Base-by-base conservation (phyloP, 2,797 vertebrate species). In the Limosa lapponica region DNA sequence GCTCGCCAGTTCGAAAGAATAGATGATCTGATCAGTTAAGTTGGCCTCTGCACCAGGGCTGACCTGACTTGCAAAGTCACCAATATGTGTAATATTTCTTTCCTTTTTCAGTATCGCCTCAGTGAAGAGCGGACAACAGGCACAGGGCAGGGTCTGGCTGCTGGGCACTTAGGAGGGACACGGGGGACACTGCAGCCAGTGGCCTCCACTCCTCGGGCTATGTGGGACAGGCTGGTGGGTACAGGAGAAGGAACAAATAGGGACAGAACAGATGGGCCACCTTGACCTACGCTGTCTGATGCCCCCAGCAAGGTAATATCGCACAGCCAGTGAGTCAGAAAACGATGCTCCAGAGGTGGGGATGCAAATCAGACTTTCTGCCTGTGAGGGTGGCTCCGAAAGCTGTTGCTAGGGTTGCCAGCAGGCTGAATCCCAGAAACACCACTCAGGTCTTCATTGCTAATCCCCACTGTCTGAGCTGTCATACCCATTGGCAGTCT, bases 331-430 rank as follows among this genome's bases (percentile, higher is more conserved):
- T 8, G 52, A 86, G 48, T 36, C 57, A 91, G 48, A 79, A 87
- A 28, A 73, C 0, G 0, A 44, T 52, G 41, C 32, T 85, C 25
- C 34, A 46, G 66, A 62, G 43, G 12, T 1, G 0, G 16, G 34
- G 67, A 49, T 24, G 20, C 0, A 0, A 87, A 70, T 54, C 58
- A 73, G 71, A 30, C 39, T 58, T 87, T 75, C 57, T 43, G 67
- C 12, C 49, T 30, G 9, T 17, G 22, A 78, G 8, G 5, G 17
- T 52, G 22, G 12, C 10, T 51, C 61, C 2, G 5, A 87, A 73
- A 90, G 43, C 27, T 34, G 13, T 15, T 71, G 23, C 44, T 37
- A 22, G 36, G 12, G 9, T 55, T 91, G 79, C 48, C 51, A 82
- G 66, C 37, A 66, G 23, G 36, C 67, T 72, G 59, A 85, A 88